A percentile compares a stretch with the other conserved stretches of the same genome.
Evolutionary conservation across 2,888 invertebrate species (phyloP).

Genomic region (Rotaria sp.): DNA sequence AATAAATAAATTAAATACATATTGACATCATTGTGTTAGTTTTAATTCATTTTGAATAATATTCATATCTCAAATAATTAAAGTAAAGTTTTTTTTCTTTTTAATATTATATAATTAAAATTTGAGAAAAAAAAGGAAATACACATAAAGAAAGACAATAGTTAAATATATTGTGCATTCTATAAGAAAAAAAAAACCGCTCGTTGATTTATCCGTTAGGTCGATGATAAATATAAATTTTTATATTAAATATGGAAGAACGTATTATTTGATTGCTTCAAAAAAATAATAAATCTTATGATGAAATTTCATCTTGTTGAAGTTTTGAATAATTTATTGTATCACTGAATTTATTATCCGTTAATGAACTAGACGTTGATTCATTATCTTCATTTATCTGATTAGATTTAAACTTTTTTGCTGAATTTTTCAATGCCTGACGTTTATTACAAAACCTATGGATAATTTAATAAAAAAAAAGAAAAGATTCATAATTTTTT

Average conservation of each 20-base stretch:
- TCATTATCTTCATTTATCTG: slow-evolving; percentile 15
- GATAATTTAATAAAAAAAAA: background rate
- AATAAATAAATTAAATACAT: background rate
- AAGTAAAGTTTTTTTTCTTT: too few relatives aligned
- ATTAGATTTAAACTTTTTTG: slow-evolving; percentile 34
- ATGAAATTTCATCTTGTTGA: slow-evolving; percentile 1
- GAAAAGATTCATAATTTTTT: background rate
- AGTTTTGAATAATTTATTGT: background rate
- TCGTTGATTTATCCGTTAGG: background rate
- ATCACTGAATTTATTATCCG: background rate
- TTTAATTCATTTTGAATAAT: background rate
- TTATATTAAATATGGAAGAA: background rate
- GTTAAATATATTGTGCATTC: background rate
- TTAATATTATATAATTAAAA: too few relatives aligned
- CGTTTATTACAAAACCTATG: slow-evolving; percentile 82
- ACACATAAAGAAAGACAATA: background rate
- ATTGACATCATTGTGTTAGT: background rate
- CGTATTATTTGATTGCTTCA: background rate
- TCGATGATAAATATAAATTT: background rate
- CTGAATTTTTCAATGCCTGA: slow-evolving; percentile 79
- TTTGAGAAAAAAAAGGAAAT: too few relatives aligned
- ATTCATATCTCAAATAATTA: background rate
- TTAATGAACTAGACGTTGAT: background rate
- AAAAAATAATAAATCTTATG: background rate
- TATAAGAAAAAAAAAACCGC: background rate